Base-by-base conservation (phyloP, 2,797 vertebrate genomes). In the Naso thynnoides region DNA sequence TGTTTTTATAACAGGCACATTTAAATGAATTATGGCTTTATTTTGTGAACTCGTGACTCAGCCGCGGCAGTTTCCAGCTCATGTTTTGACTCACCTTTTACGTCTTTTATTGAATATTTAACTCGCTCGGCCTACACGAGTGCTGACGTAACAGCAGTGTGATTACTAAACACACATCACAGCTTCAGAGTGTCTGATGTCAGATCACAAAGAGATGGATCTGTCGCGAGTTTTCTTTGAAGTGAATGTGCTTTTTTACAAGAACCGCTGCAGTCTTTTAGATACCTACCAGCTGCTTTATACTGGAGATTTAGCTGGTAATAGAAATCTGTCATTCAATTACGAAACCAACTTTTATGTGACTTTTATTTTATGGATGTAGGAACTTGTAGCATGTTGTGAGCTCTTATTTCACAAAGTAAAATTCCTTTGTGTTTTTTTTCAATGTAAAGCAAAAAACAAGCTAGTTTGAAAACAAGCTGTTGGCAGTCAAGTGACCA, bases 141-240 rank as follows among this genome's bases (percentile, higher is more conserved):
- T 67, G 60, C 31, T 81, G 70, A 70, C 53, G 50, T 60, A 36
- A 39, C 50, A 29, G 61, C 76, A 57, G 60, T 16, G 6, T 18
- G 60, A 76, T 76, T 60, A 76, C 68, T 78, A 81, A 76, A 68
- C 57, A 65, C 71, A 87, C 65, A 77, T 72, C 78, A 70, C 60
- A 74, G 79, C 47, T 29, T 57, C 73, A 26, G 61, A 31, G 58
- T 61, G 64, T 83, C 83, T 85, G 79, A 73, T 70, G 77, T 82
- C 68, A 71, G 73, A 70, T 85, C 81, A 77, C 75, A 75, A 64
- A 87, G 63, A 71, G 47, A 74, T 71, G 61, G 50, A 88, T 78
- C 63, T 68, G 55, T 56, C 60, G 36, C 19, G 38, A 59, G 60
- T 57, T 67, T n/a, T 58, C 78, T 90, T 88, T 88, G 72, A 81